These are phyloP conservation scores for Fundulus diaphanus DNA, from an alignment of 2,797 vertebrate genomes.

Conservation along the genomic window DNA sequence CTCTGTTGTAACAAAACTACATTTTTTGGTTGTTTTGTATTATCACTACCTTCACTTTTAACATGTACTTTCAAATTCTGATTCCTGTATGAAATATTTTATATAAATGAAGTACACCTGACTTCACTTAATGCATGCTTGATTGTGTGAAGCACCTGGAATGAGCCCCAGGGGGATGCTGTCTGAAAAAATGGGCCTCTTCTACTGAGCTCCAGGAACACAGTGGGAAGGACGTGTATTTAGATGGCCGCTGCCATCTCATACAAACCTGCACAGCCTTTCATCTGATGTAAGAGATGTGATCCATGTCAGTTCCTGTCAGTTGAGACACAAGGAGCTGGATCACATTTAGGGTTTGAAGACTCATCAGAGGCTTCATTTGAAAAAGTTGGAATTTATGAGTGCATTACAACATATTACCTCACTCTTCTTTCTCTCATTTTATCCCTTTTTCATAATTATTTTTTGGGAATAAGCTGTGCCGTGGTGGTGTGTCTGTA, in stretches of 20 bases:
- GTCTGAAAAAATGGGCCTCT: conserved; percentile 14
- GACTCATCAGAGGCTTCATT: conserved; percentile 35
- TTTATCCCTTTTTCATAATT: conserved; percentile 54
- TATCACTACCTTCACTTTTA: neutral
- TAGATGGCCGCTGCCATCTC: conserved; percentile 37
- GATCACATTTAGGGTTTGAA: conserved; percentile 54
- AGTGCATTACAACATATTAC: conserved; percentile 58
- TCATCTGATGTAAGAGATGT: conserved; percentile 54
- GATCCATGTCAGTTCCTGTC: conserved; percentile 42
- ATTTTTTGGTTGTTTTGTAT: neutral
- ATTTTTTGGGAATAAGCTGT: conserved; percentile 63
- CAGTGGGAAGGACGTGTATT: conserved; percentile 55
- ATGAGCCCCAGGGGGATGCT: conserved; percentile 54
- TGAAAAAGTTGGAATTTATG: conserved; percentile 65
- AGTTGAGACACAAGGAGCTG: conserved; percentile 33
- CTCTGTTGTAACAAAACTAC: too few relatives aligned
- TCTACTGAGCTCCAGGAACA: conserved; percentile 26
- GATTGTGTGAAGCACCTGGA: conserved; percentile 54
- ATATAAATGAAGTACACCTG: neutral
- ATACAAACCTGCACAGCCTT: conserved; percentile 47
- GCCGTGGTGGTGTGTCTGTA: conserved; percentile 63
- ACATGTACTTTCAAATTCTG: neutral
- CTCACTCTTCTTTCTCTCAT: conserved; percentile 14
- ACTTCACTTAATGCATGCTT: conserved; percentile 9
- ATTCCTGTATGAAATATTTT: neutral